Base-by-base conservation (phyloP, 2,888 invertebrate species). In the Liopterus haemorrhoidalis region DNA sequence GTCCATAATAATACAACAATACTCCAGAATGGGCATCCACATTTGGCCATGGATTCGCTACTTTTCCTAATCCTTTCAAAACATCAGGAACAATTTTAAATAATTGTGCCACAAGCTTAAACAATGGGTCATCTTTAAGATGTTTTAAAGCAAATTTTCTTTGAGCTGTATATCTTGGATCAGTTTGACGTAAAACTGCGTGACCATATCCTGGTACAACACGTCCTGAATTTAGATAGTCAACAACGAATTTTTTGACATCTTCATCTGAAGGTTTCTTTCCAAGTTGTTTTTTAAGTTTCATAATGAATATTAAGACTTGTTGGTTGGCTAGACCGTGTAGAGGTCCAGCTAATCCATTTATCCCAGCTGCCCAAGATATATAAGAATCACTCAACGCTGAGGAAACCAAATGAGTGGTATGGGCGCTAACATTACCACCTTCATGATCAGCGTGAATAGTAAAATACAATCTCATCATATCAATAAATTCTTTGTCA, bases 21-120 rank as follows among this genome's bases (percentile, higher is more conserved):
- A 85, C 88, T 54, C 91, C 91, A 50, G 88, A 88, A 69, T 91
- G 90, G 44, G 91, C 89, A 67, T 92, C 91, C 57, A 92, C 90
- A 70, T 92, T 91, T 54, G 91, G 91, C 89, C 89, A 92, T 49
- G 91, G 91, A 74, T 91, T 91, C 75, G 86, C 84, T 11, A 88
- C 88, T 69, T 91, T 91, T 58, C 90, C 90, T 53, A 82, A 81
- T 62, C 85, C 85, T 56, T 81, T 74, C 31, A 91, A 79, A 53
- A 90, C 78, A 59, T 83, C 81, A 14, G 91, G 91, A 32, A 86
- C 86, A 46, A 90, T 75, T 68, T 88, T 85, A 75, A 85, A 92
- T 31, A 90, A 72, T 62, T 81, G 80, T 15, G 85, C 78, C 18
- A 90, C 90, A 56, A 91, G 72, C 70, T 81, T 79, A 75, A 90